phyloP scores from a whole-genome alignment of 2,797 vertebrate species.

The Trematomus bernacchii region DNA sequence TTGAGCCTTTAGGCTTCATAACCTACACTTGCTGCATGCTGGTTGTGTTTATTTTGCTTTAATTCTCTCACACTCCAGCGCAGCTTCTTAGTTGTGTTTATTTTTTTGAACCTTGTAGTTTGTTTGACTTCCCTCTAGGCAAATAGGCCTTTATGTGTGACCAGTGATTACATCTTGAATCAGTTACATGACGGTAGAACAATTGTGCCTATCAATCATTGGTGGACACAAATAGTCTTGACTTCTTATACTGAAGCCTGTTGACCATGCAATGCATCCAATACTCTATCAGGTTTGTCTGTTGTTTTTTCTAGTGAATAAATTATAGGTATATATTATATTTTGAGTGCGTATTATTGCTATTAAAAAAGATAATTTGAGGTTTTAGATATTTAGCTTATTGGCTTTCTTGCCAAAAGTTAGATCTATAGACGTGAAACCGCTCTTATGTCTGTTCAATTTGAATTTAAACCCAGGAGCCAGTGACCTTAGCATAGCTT shows the following conservation, averaged over 20 bases:
- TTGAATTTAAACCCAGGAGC: neutral
- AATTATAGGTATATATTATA: neutral
- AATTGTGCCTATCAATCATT: conserved; percentile 61
- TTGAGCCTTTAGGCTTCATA: conserved; percentile 71
- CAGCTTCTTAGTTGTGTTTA: conserved; percentile 74
- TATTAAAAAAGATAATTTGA: neutral
- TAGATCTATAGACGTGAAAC: neutral
- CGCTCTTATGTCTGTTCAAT: neutral
- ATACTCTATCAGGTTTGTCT: neutral
- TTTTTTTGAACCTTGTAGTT: conserved; percentile 76
- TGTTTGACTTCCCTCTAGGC: conserved; percentile 77
- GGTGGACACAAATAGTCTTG: conserved; percentile 16
- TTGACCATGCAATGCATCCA: neutral
- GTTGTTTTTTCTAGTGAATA: neutral
- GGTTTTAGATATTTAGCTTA: neutral
- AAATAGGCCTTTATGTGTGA: conserved; percentile 68
- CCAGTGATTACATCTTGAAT: conserved; percentile 75
- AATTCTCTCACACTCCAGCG: conserved; percentile 75
- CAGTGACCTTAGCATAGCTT: conserved; percentile 22
- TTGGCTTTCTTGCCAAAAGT: neutral
- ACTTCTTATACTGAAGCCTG: conserved; percentile 14
- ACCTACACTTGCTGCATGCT: conserved; percentile 67
- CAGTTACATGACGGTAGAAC: conserved; percentile 64
- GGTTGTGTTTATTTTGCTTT: conserved; percentile 82
- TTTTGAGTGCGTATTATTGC: neutral